Evolutionary conservation across 2,888 invertebrate genomes (phyloP).

Genomic region (Sturmia bella): DNA sequence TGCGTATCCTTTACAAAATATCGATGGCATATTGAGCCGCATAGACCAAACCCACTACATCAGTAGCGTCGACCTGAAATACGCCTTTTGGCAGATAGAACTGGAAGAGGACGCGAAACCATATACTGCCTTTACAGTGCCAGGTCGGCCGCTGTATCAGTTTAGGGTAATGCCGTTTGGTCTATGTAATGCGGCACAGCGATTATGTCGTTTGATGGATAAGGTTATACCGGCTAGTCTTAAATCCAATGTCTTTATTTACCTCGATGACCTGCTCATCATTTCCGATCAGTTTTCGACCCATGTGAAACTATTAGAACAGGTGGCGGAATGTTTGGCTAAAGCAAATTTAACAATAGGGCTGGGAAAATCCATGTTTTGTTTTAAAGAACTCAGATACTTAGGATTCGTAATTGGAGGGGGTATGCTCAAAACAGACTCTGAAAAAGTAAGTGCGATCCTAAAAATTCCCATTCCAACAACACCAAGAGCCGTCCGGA

Average conservation of each 20-base stretch:
- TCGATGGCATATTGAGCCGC: not conserved
- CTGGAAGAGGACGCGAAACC: constrained; percentile 38
- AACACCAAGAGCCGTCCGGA: constrained; percentile 56
- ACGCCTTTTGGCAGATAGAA: constrained; percentile 64
- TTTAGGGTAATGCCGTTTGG: constrained; percentile 64
- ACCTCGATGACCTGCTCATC: constrained; percentile 53
- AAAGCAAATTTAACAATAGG: constrained; percentile 59
- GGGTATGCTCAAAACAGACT: constrained; percentile 50
- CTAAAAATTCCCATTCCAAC: constrained; percentile 49
- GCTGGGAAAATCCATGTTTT: constrained; percentile 54
- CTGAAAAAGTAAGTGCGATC: constrained; percentile 53
- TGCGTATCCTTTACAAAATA: not conserved
- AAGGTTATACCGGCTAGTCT: constrained; percentile 42
- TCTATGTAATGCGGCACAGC: constrained; percentile 56
- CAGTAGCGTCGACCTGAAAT: constrained; percentile 40
- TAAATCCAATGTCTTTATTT: constrained; percentile 42
- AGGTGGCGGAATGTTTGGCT: constrained; percentile 48
- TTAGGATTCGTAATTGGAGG: constrained; percentile 55
- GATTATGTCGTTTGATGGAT: constrained; percentile 69
- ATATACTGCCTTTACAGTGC: constrained; percentile 41
- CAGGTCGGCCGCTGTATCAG: constrained; percentile 48
- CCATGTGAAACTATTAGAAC: constrained; percentile 20
- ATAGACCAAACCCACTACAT: not conserved
- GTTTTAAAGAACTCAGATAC: constrained; percentile 63
- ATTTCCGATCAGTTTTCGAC: constrained; percentile 54